Base-by-base conservation (phyloP, 1,140 invertebrate species). In the Drosophila ambigua region DNA sequence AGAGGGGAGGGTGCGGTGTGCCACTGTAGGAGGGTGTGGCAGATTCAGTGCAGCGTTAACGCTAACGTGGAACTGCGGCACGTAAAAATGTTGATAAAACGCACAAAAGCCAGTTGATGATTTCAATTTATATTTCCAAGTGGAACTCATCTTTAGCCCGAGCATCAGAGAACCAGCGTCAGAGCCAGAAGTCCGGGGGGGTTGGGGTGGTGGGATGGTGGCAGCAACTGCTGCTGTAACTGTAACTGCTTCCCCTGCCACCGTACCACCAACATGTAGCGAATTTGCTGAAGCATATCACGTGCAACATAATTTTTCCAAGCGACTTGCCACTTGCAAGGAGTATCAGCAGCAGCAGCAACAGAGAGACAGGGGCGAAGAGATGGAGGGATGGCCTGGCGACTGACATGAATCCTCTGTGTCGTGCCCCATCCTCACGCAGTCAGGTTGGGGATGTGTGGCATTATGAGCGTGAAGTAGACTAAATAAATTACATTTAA, bases 261-360 rank as follows among this genome's bases (percentile, higher is more conserved):
- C 45, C 24, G 45, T 31, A 24, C 46, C 50, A 28, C 64, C 69
- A 53, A 77, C 67, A 65, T 67, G 83, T 80, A 88, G 65, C 67
- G 73, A 68, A 79, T 85, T 84, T 90, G 78, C 76, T 82, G 81
- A 90, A 90, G 85, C 85, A 90, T 85, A 89, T 90, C 85, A 90
- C 85, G 85, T 90, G 85, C 85, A 90, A 82, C 85, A 90, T 90
- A 90, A 90, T 90, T 90, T 89, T 90, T 90, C 85, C 85, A 74
- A 74, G 85, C 87, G 85, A 90, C 85, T 90, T 90, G 77, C 66
- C 75, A 69, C 57, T 77, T 72, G 68, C 68, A 72, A 72, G 68
- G 51, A 53, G 16, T 50, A 23, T 26, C 31, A 26, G 23, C 13
- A 44, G 24, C 13, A 20, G 24, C 8, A n/a, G 46, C 26, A 28